A percentile compares a stretch with the other conserved stretches of the same genome.
Evolutionary conservation across 2,888 invertebrate genomes (phyloP).

Genomic region (Mesochorus sp.): DNA sequence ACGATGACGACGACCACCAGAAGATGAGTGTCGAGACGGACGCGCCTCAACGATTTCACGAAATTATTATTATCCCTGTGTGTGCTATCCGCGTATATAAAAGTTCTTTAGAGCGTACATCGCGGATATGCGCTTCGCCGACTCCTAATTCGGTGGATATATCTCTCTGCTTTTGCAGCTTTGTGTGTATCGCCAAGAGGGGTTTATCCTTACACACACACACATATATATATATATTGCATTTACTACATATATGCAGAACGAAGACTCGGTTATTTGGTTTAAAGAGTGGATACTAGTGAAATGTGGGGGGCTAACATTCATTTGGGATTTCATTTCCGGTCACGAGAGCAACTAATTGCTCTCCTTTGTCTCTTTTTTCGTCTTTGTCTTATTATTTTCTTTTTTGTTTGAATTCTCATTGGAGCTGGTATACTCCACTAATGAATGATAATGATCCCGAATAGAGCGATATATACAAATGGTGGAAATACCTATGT

Average conservation of each 20-base stretch:
- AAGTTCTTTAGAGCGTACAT: constrained; percentile 27
- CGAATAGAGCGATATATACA: constrained; percentile 2
- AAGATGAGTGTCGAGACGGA: constrained; percentile 38
- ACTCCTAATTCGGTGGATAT: constrained; percentile 47
- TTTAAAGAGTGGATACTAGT: background rate
- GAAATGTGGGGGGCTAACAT: background rate
- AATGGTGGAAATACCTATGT: constrained; percentile 30
- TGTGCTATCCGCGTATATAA: background rate
- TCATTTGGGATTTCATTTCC: constrained; percentile 36
- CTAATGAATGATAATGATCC: constrained; percentile 30
- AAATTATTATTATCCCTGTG: constrained; percentile 37
- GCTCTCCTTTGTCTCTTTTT: background rate
- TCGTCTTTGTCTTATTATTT: too few species aligned
- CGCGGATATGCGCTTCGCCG: constrained; percentile 56
- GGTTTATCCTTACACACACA: background rate
- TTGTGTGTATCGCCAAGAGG: constrained; percentile 5
- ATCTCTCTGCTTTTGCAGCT: constrained; percentile 23
- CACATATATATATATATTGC: too few species aligned
- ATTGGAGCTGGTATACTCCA: background rate
- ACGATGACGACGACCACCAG: constrained; percentile 9
- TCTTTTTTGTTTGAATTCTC: background rate
- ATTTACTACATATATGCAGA: too few species aligned
- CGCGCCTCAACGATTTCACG: constrained; percentile 38
- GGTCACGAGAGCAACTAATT: constrained; percentile 41
- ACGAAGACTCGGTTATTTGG: background rate